Evolutionary conservation across 2,113 vertebrate species (phyloP).

Genomic region (Eonycteris spelaea): DNA sequence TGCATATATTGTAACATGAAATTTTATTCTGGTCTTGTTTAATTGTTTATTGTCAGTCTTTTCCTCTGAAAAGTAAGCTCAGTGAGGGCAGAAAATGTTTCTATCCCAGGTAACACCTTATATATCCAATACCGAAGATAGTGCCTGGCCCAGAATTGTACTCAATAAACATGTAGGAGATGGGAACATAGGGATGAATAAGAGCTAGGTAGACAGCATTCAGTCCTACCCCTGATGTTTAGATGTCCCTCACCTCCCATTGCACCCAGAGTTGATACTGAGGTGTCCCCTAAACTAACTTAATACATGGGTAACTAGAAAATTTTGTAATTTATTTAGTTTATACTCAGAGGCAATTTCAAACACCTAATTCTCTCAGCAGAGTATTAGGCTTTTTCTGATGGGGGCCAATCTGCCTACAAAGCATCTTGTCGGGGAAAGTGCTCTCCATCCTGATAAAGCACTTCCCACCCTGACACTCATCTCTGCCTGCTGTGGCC

Average conservation of each 20-base stretch:
- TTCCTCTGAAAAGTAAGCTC: background rate
- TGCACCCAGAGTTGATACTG: too few species aligned
- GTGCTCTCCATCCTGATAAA: background rate
- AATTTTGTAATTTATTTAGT: background rate
- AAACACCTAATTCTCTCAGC: background rate
- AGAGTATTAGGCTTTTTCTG: background rate
- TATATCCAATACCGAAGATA: background rate
- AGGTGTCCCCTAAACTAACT: background rate
- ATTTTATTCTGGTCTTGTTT: background rate
- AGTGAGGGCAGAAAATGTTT: background rate
- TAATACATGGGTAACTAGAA: background rate
- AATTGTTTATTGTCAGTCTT: background rate
- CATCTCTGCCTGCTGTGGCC: accelerated
- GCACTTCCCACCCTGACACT: background rate
- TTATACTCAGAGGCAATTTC: background rate
- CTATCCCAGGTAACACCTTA: background rate
- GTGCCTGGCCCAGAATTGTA: accelerated
- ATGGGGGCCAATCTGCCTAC: background rate
- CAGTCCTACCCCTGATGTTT: background rate
- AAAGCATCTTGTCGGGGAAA: background rate
- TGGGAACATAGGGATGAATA: background rate
- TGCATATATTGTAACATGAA: background rate
- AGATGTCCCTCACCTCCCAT: background rate
- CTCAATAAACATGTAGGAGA: background rate
- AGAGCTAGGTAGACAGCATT: background rate